Evolutionary conservation across 2,888 invertebrate genomes (phyloP).

Genomic region (Rhagonycha lutea): DNA sequence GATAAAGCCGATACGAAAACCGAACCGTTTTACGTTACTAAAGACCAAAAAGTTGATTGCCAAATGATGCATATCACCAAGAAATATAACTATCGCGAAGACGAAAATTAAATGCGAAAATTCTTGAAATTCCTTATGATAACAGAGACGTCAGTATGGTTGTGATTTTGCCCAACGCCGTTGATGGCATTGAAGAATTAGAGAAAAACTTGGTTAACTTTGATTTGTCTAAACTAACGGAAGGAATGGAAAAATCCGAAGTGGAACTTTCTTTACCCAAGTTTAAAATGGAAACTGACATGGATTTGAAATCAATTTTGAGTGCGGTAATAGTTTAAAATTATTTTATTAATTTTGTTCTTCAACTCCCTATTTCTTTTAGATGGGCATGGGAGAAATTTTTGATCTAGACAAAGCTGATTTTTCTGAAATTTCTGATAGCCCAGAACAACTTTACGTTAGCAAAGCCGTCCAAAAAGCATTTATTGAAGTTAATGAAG

Average conservation of each 20-base stretch:
- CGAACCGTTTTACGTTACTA: conserved; percentile 66
- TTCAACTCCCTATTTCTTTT: conserved; percentile 27
- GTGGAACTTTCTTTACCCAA: conserved; percentile 75
- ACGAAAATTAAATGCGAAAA: conserved; percentile 61
- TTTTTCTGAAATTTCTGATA: conserved; percentile 65
- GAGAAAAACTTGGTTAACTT: conserved; percentile 63
- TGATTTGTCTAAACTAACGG: conserved; percentile 59
- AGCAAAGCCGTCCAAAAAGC: conserved; percentile 81
- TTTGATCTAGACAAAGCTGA: conserved; percentile 64
- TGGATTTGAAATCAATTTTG: conserved; percentile 66
- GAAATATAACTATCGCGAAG: conserved; percentile 58
- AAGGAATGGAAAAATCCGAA: conserved; percentile 57
- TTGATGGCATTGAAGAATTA: conserved; percentile 67
- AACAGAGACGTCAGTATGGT: conserved; percentile 73
- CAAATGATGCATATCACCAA: conserved; percentile 73
- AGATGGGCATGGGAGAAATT: conserved; percentile 74
- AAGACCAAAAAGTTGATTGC: conserved; percentile 61
- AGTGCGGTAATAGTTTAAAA: conserved; percentile 62
- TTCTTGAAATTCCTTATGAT: conserved; percentile 73
- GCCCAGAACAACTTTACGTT: conserved; percentile 58
- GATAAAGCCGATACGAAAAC: conserved; percentile 60
- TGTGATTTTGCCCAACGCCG: conserved; percentile 71
- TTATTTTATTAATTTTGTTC: neutral
- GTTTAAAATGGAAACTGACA: conserved; percentile 77
- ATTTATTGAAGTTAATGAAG: conserved; percentile 84